phyloP scores from a whole-genome alignment of 2,113 vertebrate species.

The Parotia lawesii region DNA sequence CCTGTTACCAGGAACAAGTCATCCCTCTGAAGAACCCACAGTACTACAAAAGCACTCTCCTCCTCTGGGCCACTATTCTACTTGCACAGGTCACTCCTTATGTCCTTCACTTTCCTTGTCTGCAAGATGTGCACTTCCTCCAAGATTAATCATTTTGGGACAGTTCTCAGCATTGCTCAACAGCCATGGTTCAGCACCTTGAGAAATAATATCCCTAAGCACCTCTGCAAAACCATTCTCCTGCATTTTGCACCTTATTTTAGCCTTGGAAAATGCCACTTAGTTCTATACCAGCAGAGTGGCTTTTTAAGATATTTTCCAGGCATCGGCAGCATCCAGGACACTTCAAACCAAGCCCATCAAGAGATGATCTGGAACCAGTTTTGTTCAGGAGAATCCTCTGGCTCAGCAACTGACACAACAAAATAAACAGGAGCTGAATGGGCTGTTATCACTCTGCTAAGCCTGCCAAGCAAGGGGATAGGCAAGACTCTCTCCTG shows the following conservation, averaged over 20 bases:
- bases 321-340: background rate
- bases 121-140: background rate
- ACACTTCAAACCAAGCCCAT: background rate
- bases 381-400: background rate
- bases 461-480: background rate
- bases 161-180: background rate
- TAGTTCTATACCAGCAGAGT: background rate
- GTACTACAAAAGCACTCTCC: background rate
- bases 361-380: background rate
- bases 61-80: background rate
- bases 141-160: background rate
- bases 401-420: slow-evolving; percentile 26
- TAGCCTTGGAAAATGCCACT: background rate
- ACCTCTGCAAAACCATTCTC: background rate
- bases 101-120: background rate
- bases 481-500: background rate
- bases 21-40: background rate
- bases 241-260: background rate
- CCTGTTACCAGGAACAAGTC: background rate
- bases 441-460: background rate
- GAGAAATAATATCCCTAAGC: background rate
- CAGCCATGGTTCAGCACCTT: background rate
- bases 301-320: background rate
- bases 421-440: background rate
- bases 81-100: background rate